Evolutionary conservation across 1,140 invertebrate species (phyloP), one percentile per base, ranked within the genome.

Genomic region (Sitophilus oryzae): DNA sequence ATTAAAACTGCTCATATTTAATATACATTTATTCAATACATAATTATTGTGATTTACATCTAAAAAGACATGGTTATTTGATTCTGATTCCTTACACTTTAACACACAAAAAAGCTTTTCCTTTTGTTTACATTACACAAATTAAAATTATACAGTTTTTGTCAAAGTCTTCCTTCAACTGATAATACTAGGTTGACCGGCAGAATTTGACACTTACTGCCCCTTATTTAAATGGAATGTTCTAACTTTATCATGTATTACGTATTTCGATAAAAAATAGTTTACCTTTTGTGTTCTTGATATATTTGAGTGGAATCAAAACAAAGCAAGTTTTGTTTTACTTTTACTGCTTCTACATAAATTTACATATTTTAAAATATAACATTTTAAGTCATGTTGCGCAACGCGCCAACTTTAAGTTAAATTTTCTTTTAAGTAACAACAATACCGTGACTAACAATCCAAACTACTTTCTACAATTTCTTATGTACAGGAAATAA

Each of bases 21-120:
- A 55, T 66, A 67, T 67, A 67, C 65, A 67, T 66, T 67, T 59
- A 67, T 67, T 64, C 65, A 64, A 65, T 67, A 66, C 66, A 66
- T 67, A 67, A 66, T 67, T 67, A 66, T 67, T 67, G 66, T 66
- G 64, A 63, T 61, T 62, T 62, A 55, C 60, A 67, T 64, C 65
- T 61, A 63, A 62, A 64, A 62, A 67, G 63, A 67, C 60, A 67
- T 67, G 61, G 61, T 64, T 67, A 67, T 67, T 67, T 67, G 65
- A 67, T 67, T 67, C 54, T 62, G 52, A 55, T 62, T 62, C 54
- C 58, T 58, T 52, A 61, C 47, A 48, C 50, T 64, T 60, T 58
- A 66, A 68, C 66, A 68, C 66, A 68, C 63, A 66, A 68, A 65
- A 68, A 68, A 68, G 65, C 64, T 52, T 55, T 48, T 49, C 53